phyloP scores from a whole-genome alignment of 2,113 vertebrate genomes.

The Oceanodroma tethys region DNA sequence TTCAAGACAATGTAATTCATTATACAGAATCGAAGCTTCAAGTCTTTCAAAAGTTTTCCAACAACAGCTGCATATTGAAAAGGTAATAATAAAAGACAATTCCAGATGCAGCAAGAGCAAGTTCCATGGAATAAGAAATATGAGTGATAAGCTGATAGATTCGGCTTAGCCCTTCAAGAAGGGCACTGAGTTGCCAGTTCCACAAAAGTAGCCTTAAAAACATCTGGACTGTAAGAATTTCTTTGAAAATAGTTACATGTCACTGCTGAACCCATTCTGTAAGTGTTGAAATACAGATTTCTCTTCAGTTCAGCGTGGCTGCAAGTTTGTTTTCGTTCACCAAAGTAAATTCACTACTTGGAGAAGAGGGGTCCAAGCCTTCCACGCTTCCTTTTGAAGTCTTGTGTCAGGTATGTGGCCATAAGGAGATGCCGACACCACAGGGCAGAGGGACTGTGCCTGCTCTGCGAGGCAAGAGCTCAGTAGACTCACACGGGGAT shows the following conservation, averaged over 20 bases:
- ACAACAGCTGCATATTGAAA: neutral
- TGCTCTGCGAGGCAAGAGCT: neutral
- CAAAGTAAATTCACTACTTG: neutral
- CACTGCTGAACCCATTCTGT: neutral
- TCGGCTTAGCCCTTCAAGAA: neutral
- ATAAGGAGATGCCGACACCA: neutral
- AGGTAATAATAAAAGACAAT: neutral
- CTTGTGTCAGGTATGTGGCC: neutral
- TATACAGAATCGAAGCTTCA: neutral
- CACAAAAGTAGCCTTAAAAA: neutral
- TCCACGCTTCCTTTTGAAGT: neutral
- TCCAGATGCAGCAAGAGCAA: neutral
- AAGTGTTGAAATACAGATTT: neutral
- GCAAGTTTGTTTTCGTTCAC: neutral
- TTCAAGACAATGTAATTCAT: neutral
- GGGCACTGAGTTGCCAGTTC: neutral
- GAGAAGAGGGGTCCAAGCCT: neutral
- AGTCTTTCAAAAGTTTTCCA: neutral
- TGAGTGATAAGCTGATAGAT: neutral
- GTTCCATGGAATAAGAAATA: neutral
- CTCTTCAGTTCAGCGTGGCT: neutral
- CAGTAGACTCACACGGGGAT: neutral
- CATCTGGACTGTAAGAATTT: neutral
- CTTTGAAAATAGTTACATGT: neutral
- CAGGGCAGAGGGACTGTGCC: neutral